Evolutionary conservation across 2,888 invertebrate genomes (phyloP).

Genomic region (Onthophagus sagittarius): DNA sequence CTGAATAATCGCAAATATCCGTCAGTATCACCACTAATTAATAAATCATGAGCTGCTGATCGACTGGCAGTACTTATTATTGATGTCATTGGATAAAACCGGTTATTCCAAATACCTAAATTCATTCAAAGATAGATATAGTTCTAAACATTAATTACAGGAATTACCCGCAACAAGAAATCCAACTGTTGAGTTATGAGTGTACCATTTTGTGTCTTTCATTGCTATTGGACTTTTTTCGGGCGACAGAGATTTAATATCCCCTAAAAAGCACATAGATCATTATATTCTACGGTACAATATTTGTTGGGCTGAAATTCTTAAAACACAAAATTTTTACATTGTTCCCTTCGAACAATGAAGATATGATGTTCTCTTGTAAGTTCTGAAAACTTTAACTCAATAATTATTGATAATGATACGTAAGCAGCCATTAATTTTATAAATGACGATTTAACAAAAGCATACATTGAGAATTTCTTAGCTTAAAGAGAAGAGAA

Average conservation of each 20-base stretch:
- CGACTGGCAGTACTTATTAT: slow-evolving; percentile 77
- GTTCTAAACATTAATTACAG: not conserved
- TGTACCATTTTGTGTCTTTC: slow-evolving; percentile 89
- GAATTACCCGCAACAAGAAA: slow-evolving; percentile 76
- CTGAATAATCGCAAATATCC: slow-evolving; percentile 83
- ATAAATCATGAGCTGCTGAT: slow-evolving; percentile 76
- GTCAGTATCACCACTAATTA: slow-evolving; percentile 84
- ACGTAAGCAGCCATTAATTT: too few relatives aligned
- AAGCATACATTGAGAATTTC: too few relatives aligned
- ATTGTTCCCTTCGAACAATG: too few relatives aligned
- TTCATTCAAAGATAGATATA: not conserved
- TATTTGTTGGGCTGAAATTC: too few relatives aligned
- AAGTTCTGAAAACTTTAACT: too few relatives aligned
- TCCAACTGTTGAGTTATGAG: slow-evolving; percentile 82
- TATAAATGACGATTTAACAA: too few relatives aligned
- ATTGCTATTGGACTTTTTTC: slow-evolving; percentile 86
- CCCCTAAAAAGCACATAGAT: slow-evolving; percentile 67
- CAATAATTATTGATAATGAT: too few relatives aligned
- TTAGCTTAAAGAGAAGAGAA: too few relatives aligned
- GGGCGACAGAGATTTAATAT: slow-evolving; percentile 80
- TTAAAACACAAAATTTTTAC: too few relatives aligned
- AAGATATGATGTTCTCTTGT: too few relatives aligned
- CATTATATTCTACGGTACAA: too few relatives aligned
- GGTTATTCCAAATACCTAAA: slow-evolving; percentile 82
- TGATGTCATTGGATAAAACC: slow-evolving; percentile 82